A percentile compares a stretch with the other conserved stretches of the same genome.
phyloP scores from a whole-genome alignment of 2,888 invertebrate genomes.

The Pollenia labialis region DNA sequence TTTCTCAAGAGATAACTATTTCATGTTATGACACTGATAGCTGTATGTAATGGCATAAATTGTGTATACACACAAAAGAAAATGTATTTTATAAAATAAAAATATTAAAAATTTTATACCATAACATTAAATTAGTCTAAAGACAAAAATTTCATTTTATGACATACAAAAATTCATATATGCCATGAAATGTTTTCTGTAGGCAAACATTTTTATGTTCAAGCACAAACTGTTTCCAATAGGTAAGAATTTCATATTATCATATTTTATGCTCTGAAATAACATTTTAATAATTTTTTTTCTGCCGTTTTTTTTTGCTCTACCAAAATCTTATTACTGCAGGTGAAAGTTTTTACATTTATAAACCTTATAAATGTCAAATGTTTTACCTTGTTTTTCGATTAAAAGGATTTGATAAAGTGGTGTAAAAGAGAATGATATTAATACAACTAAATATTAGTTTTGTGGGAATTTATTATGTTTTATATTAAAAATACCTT shows the following conservation, averaged over 20 bases:
- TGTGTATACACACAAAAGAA: no score
- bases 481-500: neutral
- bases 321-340: slow-evolving; percentile 14
- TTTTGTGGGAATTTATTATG: slow-evolving; percentile 7
- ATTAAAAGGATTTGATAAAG: neutral
- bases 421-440: neutral
- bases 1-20: no score
- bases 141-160: no score
- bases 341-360: slow-evolving; percentile 35
- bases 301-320: neutral
- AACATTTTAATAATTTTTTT: neutral
- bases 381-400: slow-evolving; percentile 48
- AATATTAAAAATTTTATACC: no score
- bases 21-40: no score
- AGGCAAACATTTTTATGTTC: neutral
- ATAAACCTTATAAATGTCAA: slow-evolving; percentile 55
- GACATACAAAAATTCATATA: neutral
- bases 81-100: no score
- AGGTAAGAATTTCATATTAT: no score
- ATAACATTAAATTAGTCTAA: no score
- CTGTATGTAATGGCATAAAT: no score
- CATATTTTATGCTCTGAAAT: no score
- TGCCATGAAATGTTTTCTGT: neutral
- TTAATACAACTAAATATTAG: neutral
- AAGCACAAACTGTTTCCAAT: no score